Evolutionary conservation across 2,113 vertebrate genomes (phyloP).

Genomic region (Brachionichthys hirsutus): DNA sequence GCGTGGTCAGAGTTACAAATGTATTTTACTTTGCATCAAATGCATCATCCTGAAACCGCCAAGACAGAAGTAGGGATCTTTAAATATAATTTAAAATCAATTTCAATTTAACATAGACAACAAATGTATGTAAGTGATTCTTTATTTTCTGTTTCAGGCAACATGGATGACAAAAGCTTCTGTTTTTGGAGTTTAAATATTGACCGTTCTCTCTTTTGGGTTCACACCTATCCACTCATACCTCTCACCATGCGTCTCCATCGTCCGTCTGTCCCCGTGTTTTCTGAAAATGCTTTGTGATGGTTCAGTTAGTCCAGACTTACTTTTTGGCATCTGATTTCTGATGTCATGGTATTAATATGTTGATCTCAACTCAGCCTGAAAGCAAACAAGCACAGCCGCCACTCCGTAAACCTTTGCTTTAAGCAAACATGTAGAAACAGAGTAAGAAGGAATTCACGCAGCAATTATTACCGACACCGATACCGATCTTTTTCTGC

Average conservation of each 20-base stretch:
- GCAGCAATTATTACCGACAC: too few relatives aligned
- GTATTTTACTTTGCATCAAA: not conserved
- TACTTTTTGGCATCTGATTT: constrained; percentile 9
- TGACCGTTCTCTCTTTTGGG: constrained; percentile 65
- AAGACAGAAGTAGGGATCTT: not conserved
- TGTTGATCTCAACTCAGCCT: too few relatives aligned
- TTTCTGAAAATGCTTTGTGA: constrained; percentile 36
- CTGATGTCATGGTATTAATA: not conserved
- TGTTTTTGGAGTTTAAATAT: constrained; percentile 23
- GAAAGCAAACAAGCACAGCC: too few relatives aligned
- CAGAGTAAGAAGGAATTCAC: too few relatives aligned
- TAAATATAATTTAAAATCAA: not conserved
- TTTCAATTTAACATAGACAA: not conserved
- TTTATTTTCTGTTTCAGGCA: constrained; percentile 11
- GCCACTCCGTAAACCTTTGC: too few relatives aligned
- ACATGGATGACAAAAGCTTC: constrained; percentile 6
- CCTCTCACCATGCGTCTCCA: constrained; percentile 38
- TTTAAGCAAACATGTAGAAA: too few relatives aligned
- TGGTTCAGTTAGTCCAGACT: constrained; percentile 23
- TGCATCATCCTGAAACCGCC: constrained; percentile 1
- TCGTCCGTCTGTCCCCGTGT: constrained; percentile 40
- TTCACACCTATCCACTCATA: constrained; percentile 43
- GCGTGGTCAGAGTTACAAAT: constrained; percentile 5
- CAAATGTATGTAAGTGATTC: too few relatives aligned
- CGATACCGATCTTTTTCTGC: too few relatives aligned